Evolutionary conservation across 2,888 invertebrate genomes (phyloP), one percentile per base, ranked within the genome.

Genomic region (Idaea dimidiata): DNA sequence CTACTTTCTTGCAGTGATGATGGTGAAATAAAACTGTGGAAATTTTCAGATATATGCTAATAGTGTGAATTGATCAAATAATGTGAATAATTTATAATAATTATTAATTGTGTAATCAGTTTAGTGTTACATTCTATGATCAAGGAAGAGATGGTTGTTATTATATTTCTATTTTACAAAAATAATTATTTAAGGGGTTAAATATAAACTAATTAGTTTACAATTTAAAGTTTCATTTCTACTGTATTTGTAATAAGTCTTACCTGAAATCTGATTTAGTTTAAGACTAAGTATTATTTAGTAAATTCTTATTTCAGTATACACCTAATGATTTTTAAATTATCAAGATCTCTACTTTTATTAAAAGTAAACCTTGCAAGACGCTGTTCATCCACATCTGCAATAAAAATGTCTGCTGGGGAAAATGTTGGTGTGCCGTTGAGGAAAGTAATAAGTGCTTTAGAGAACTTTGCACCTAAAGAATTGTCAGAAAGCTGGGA

Each of bases 1-100:
- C 85, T 99, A 56, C 95, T 97, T 0, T 97, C 98, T 1, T 96
- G 97, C 78, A 97, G 98, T 87, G 99, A 99, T 89, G 98, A 99
- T 91, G 97, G 97, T 18, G 94, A 94, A 74, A 95, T 99, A 24
- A 98, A 97, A 93, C 89, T 99, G 71, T 99, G 99, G 98, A 94
- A 94, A 79, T 95, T 94, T 81, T 83, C 83, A 64, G 93, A 94
- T 67, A 67, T 67, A 59, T 59, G n/a, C 14, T 17, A 17, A 6
- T 43, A 16, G 32, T 16, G 24, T 31, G 93, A 94, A 67, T 68
- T 67, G 60, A 61, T 56, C n/a, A 53, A 18, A 4, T n/a, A 16
- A 43, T 16, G 17, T 43, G 16, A 17, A 14, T 16, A 59, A 31
- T 8, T 55, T 55, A 17, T 24, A 24, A 24, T 24, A 24, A 24